Conservation (phyloP, 2,888 invertebrate species). For the Nomada ruficornis region DNA sequence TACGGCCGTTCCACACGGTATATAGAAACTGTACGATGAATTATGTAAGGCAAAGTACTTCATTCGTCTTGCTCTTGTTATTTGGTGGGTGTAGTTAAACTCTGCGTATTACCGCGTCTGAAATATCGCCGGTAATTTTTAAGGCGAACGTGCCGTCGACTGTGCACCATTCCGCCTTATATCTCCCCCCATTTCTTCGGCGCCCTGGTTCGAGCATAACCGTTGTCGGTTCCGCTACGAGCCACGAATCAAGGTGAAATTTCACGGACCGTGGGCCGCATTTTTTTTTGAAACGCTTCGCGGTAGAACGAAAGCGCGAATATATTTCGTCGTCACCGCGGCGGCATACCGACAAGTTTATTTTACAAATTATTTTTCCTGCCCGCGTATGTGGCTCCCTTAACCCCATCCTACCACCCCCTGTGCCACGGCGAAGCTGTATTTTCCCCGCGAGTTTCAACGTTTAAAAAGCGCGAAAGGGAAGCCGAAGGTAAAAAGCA, state of each 20-base stretch:
- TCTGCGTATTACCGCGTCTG: conserved; percentile 78
- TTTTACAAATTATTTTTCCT: conserved; percentile 59
- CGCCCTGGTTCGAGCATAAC: conserved; percentile 31
- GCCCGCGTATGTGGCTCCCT: neutral
- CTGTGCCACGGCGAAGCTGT: neutral
- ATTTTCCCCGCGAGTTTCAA: conserved; percentile 30
- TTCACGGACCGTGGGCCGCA: conserved; percentile 42
- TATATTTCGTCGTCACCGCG: conserved; percentile 40
- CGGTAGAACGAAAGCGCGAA: conserved; percentile 19
- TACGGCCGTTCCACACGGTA: conserved; percentile 60
- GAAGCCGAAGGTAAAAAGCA: neutral
- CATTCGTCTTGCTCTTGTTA: conserved; percentile 82
- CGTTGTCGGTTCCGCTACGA: neutral
- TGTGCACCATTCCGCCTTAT: conserved; percentile 43
- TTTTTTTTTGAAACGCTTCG: conserved; percentile 43
- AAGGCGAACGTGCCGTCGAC: conserved; percentile 76
- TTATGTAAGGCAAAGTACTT: conserved; percentile 82
- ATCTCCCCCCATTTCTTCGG: conserved; percentile 44
- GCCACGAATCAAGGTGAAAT: conserved; percentile 54
- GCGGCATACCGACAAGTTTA: conserved; percentile 40
- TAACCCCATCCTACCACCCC: too few relatives aligned
- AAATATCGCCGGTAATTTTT: conserved; percentile 80
- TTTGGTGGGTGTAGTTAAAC: conserved; percentile 80
- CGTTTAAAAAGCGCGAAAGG: conserved; percentile 8
- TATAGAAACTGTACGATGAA: conserved; percentile 77